Conservation (phyloP, 2,797 vertebrate species). For the Champsocephalus esox region DNA sequence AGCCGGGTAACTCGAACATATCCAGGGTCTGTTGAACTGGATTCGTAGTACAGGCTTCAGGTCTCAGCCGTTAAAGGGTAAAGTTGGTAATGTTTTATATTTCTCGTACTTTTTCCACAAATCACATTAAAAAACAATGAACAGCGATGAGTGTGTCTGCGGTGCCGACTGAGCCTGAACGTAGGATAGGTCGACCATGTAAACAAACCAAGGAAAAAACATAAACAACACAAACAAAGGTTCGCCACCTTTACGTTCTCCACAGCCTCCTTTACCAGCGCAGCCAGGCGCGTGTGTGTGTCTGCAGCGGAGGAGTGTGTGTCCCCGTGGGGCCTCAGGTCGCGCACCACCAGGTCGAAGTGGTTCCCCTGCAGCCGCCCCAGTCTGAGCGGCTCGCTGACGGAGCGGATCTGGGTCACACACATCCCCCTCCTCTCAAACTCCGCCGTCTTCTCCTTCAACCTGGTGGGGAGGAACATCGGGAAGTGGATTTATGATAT, state of each 20-base stretch:
- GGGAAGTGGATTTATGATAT: not conserved
- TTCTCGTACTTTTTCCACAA: not conserved
- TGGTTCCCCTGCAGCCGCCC: slow-evolving; percentile 94
- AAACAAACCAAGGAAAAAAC: not conserved
- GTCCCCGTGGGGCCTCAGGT: slow-evolving; percentile 80
- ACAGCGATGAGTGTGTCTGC: not conserved
- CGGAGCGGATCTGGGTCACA: slow-evolving; percentile 85
- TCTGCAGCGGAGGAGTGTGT: slow-evolving; percentile 53
- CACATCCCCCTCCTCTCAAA: slow-evolving; percentile 88
- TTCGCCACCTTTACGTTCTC: slow-evolving; percentile 89
- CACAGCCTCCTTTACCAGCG: slow-evolving; percentile 89
- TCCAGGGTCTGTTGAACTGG: too few relatives aligned
- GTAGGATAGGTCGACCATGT: not conserved
- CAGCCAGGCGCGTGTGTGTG: slow-evolving; percentile 68
- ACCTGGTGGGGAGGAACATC: slow-evolving; percentile 75
- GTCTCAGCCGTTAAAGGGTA: not conserved
- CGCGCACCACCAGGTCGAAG: slow-evolving; percentile 91
- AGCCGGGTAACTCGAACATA: too few relatives aligned
- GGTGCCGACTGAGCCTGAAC: too few relatives aligned
- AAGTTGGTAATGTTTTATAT: not conserved
- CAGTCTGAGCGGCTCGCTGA: slow-evolving; percentile 87
- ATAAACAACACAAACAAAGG: not conserved
- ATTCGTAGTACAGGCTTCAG: too few relatives aligned
- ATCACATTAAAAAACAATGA: not conserved
- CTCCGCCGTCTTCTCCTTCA: slow-evolving; percentile 85